phyloP scores from a whole-genome alignment of 1,140 invertebrate species.

The Caenorhabditis inopinata region DNA sequence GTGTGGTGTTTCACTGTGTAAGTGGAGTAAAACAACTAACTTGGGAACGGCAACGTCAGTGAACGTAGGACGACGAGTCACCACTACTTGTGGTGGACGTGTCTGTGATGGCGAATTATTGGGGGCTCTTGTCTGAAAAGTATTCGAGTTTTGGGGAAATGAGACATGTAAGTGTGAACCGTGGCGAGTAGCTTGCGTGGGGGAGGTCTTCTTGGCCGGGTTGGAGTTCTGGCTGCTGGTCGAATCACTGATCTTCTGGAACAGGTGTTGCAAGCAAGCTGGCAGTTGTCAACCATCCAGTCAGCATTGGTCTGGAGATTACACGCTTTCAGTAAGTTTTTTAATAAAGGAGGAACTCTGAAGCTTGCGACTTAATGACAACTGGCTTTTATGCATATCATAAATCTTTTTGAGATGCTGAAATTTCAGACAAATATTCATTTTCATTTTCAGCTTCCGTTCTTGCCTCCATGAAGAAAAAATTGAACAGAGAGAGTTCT shows the following conservation, averaged over 20 bases:
- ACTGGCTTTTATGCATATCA: no score
- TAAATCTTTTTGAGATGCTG: no score
- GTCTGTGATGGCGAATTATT: slow-evolving; percentile 10
- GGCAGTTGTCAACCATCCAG: slow-evolving; percentile 63
- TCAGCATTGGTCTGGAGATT: slow-evolving; percentile 52
- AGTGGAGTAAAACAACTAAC: neutral
- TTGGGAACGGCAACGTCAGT: neutral
- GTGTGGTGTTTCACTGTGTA: no score
- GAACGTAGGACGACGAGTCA: slow-evolving; percentile 29
- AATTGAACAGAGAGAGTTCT: no score
- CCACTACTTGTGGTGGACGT: slow-evolving; percentile 42
- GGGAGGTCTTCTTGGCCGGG: neutral
- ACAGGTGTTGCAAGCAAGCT: slow-evolving; percentile 58
- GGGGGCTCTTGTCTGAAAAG: slow-evolving; percentile 1
- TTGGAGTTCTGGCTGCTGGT: slow-evolving; percentile 27
- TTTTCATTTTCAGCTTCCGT: no score
- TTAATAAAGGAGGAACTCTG: no score
- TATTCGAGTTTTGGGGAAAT: neutral
- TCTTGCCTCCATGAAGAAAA: no score
- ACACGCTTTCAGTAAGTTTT: neutral
- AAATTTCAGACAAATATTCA: no score
- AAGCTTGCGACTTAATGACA: no score
- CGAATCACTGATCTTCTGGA: neutral
- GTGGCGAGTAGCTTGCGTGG: slow-evolving; percentile 7
- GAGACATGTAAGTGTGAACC: neutral